Percentiles rank a stretch among this genome's conserved stretches.
phyloP scores from a whole-genome alignment of 2,888 invertebrate species.

The Temnothorax unifasciatus region DNA sequence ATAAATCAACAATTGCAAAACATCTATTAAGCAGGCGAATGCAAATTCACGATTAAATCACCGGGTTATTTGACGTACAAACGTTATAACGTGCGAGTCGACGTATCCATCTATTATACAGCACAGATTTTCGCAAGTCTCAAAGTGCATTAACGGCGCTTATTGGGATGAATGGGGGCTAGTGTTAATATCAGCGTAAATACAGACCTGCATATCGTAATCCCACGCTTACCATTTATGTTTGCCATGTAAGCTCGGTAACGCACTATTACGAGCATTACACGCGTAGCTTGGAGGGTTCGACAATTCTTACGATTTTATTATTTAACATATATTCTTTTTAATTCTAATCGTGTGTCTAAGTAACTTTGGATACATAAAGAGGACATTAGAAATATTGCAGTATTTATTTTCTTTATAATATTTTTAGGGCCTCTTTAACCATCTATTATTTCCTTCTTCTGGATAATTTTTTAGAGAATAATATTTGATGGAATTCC shows the following conservation, averaged over 20 bases:
- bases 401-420: not conserved
- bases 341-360: not conserved
- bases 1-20: conserved; percentile 40
- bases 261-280: conserved; percentile 27
- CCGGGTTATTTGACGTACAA: conserved; percentile 49
- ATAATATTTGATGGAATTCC: not conserved
- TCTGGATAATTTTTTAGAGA: not conserved
- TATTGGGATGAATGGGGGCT: conserved; percentile 53
- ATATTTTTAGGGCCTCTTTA: not conserved
- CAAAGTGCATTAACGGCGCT: conserved; percentile 54
- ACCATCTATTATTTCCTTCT: not conserved
- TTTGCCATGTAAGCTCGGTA: conserved; percentile 31
- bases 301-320: not conserved
- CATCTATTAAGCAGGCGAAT: conserved; percentile 39
- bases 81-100: conserved; percentile 38
- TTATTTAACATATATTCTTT: not conserved
- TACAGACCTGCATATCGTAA: conserved; percentile 39
- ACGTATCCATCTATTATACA: conserved; percentile 53
- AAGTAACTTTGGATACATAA: not conserved
- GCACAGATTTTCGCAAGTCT: conserved; percentile 55
- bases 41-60: conserved; percentile 53
- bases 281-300: conserved; percentile 5
- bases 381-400: not conserved
- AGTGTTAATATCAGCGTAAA: conserved; percentile 56
- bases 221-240: conserved; percentile 51